A percentile compares a stretch with the other conserved stretches of the same genome.
phyloP scores from a whole-genome alignment of 1,140 invertebrate species.

The Pseudomyrmex cubaensis region DNA sequence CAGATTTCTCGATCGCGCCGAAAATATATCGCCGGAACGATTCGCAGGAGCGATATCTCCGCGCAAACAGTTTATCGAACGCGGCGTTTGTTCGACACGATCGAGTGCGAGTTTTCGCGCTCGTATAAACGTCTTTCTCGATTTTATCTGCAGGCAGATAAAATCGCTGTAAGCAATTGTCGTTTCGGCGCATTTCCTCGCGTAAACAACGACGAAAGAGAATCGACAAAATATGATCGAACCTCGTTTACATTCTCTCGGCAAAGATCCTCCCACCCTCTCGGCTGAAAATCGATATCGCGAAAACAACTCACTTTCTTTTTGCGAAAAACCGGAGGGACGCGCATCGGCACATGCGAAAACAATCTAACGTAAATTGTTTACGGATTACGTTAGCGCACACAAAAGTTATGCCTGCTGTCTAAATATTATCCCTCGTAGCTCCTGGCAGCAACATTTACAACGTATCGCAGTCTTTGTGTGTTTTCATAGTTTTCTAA shows the following conservation, averaged over 20 bases:
- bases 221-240: slow-evolving; percentile 19
- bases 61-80: slow-evolving; percentile 57
- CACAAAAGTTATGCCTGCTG: slow-evolving; percentile 11
- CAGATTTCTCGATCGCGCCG: slow-evolving; percentile 31
- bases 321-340: background rate
- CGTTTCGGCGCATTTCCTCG: slow-evolving; percentile 13
- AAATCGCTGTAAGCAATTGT: background rate
- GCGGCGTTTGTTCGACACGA: slow-evolving; percentile 28
- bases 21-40: slow-evolving; percentile 58
- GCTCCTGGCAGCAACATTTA: background rate
- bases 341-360: background rate
- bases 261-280: background rate
- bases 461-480: background rate
- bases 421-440: slow-evolving; percentile 22
- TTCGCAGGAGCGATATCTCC: slow-evolving; percentile 39
- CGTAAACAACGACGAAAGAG: slow-evolving; percentile 8
- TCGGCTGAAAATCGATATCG: background rate
- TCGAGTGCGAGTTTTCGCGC: slow-evolving; percentile 5
- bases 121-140: slow-evolving; percentile 56
- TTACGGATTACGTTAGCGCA: background rate
- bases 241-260: slow-evolving; percentile 10
- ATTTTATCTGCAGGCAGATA: slow-evolving; percentile 11
- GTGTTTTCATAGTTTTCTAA: background rate
- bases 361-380: slow-evolving; percentile 28
- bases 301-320: too few relatives aligned